These are phyloP conservation scores for Gambusia affinis DNA, from an alignment of 2,113 vertebrate genomes.

Conservation along the genomic window DNA sequence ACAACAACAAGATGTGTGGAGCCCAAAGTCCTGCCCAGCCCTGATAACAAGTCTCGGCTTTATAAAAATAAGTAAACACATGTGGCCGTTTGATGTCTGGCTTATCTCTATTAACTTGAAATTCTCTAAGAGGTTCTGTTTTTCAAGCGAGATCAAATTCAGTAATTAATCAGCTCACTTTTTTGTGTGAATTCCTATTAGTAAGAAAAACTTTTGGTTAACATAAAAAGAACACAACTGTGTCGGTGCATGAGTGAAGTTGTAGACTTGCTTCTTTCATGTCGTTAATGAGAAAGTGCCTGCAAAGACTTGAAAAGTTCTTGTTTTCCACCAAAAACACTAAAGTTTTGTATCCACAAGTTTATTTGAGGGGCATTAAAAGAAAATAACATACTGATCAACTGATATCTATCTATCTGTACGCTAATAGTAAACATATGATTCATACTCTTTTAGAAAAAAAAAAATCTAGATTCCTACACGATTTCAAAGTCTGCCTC, in stretches of 20 bases:
- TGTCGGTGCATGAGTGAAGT: constrained; percentile 46
- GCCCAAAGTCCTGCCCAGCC: constrained; percentile 78
- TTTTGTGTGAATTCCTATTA: constrained; percentile 40
- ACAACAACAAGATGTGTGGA: constrained; percentile 78
- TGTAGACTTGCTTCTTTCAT: constrained; percentile 61
- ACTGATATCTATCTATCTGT: too few relatives aligned
- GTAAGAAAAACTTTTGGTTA: constrained; percentile 65
- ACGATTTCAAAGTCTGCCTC: too few relatives aligned
- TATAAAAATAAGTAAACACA: constrained; percentile 89
- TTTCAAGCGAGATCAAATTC: constrained; percentile 76
- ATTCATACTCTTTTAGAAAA: too few relatives aligned
- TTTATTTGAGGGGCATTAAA: too few relatives aligned
- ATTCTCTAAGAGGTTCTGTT: constrained; percentile 56
- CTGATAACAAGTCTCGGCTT: constrained; percentile 89
- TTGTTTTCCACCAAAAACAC: constrained; percentile 42
- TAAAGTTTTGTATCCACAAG: constrained; percentile 4
- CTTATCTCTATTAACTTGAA: constrained; percentile 80
- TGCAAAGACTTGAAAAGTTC: constrained; percentile 52
- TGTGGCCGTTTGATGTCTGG: constrained; percentile 86
- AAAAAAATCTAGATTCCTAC: too few relatives aligned
- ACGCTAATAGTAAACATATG: too few relatives aligned
- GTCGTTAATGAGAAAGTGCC: constrained; percentile 65
- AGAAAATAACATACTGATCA: too few relatives aligned
- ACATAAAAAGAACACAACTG: constrained; percentile 58
- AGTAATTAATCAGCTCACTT: constrained; percentile 75